Evolutionary conservation across 2,113 vertebrate species (phyloP).

Genomic region (Callipepla squamata): DNA sequence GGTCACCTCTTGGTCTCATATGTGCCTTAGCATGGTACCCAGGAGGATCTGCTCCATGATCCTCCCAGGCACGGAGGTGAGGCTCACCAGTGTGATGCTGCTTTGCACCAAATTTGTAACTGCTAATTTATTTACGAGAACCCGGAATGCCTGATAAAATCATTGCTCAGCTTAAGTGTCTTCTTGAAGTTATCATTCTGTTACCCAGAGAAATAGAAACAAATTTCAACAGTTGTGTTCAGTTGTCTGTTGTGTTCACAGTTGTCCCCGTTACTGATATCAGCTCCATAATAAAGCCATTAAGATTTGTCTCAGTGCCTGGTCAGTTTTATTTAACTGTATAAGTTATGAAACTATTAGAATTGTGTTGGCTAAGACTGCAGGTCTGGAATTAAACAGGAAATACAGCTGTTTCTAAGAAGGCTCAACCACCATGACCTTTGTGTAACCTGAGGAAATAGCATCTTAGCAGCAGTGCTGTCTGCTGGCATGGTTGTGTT

Average conservation of each 20-base stretch:
- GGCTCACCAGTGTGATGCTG: not conserved
- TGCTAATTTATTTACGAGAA: not conserved
- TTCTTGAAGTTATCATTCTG: not conserved
- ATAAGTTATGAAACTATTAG: not conserved
- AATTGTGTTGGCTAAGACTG: not conserved
- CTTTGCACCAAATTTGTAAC: not conserved
- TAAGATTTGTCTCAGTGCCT: not conserved
- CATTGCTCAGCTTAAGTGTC: not conserved
- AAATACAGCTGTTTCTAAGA: slow-evolving; percentile 25
- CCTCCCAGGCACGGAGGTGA: no score
- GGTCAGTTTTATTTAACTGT: not conserved
- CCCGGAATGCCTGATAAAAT: not conserved
- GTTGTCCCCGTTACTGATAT: not conserved
- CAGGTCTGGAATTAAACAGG: slow-evolving; percentile 11
- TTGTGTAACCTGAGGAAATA: not conserved
- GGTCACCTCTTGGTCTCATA: no score
- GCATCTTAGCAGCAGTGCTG: not conserved
- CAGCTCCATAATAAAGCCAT: not conserved
- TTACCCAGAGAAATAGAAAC: not conserved
- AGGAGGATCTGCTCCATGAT: no score
- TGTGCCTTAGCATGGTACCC: no score
- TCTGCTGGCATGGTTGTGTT: not conserved
- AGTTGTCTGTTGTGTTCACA: not conserved
- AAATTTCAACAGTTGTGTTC: not conserved
- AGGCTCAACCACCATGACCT: not conserved